A percentile compares a stretch with the other conserved stretches of the same genome.
Evolutionary conservation across 2,888 invertebrate species (phyloP).

Genomic region (Fragum sueziense): DNA sequence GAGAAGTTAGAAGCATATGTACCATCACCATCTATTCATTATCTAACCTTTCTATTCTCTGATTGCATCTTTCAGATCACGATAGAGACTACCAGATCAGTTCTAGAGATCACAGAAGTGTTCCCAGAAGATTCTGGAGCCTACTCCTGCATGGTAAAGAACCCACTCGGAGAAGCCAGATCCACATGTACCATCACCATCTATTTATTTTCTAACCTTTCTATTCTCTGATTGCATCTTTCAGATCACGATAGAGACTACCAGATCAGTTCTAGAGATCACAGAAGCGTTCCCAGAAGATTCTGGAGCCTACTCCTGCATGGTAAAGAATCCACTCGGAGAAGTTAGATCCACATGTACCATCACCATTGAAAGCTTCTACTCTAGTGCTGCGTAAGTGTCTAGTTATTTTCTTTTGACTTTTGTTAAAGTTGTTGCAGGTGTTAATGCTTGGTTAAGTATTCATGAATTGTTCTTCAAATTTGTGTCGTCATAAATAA

Average conservation of each 20-base stretch:
- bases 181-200: slow-evolving; percentile 83
- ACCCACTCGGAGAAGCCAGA: slow-evolving; percentile 86
- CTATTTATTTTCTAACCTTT: no score
- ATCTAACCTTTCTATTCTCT: no score
- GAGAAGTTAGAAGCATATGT: slow-evolving; percentile 86
- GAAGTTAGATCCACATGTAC: slow-evolving; percentile 85
- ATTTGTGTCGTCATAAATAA: no score
- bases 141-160: slow-evolving; percentile 88
- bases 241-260: slow-evolving; percentile 84
- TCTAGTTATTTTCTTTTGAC: background rate
- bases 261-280: slow-evolving; percentile 87
- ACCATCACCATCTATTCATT: slow-evolving; percentile 83
- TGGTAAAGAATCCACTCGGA: slow-evolving; percentile 87
- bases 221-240: no score
- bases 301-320: slow-evolving; percentile 88
- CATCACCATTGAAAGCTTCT: slow-evolving; percentile 79
- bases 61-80: slow-evolving; percentile 82
- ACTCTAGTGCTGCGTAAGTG: slow-evolving; percentile 77
- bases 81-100: slow-evolving; percentile 85
- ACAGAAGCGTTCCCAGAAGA: slow-evolving; percentile 90
- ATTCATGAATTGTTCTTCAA: no score
- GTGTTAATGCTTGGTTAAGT: no score
- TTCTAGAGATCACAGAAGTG: slow-evolving; percentile 88
- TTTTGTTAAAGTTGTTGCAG: no score
- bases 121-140: slow-evolving; percentile 90